Base-by-base conservation (phyloP, 2,888 invertebrate species). In the Brachycybe producta region DNA sequence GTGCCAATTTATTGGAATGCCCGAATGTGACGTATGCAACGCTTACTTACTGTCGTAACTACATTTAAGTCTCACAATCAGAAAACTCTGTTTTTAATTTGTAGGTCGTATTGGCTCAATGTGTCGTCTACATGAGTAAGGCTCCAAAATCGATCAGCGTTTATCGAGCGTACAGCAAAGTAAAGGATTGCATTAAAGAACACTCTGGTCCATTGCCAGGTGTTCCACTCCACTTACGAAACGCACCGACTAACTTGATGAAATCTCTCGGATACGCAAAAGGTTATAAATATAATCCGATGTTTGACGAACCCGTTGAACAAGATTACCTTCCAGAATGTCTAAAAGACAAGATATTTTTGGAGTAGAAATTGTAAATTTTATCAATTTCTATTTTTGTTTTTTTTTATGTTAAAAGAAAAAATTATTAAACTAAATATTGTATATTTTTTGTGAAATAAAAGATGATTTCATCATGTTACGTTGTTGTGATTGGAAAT, bases 181-280 rank as follows among this genome's bases (percentile, higher is more conserved):
- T 82, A 17, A 79, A 80, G 62, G 63, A 64, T 36, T 65, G 72
- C 17, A 73, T 85, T 43, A 63, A 65, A 1, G 70, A 76, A 51
- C 73, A 76, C 13, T 74, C 78, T 61, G 85, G 84, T 0, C 72
- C 78, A 1, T 72, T 82, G 51, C 85, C 85, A 0, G 65, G 75
- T 1, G 81, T 86, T 5, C 86, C 86, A 0, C 68, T 86, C 53
- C 82, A 83, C 67, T 70, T 86, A 55, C 72, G 85, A 52, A 83
- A 85, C 68, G 84, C 84, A n/a, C 77, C 84, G 2, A 83, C 83
- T 1, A 79, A 73, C 63, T 68, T 85, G 1, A 83, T 84, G 83
- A 76, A 76, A 63, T 73, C 80, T 64, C 66, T 85, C 58, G 83
- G 84, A 76, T 65, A 65, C 56, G 63, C 62, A 23, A 61, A 64